Conservation (phyloP, 2,113 vertebrate genomes). For the Holacanthus passer region DNA sequence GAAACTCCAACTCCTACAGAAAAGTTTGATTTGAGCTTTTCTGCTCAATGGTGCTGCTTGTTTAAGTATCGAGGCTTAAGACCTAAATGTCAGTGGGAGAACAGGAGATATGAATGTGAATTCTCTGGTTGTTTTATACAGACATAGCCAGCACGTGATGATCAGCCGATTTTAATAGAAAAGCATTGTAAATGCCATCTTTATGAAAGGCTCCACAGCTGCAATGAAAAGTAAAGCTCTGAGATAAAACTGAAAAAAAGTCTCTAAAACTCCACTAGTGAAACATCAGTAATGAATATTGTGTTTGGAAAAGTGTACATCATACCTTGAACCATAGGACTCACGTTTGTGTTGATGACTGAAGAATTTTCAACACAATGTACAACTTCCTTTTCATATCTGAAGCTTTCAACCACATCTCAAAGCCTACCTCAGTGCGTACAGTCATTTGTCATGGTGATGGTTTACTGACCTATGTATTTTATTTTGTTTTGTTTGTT, state of each 20-base stretch:
- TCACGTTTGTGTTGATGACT: too few relatives aligned
- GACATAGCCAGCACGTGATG: neutral
- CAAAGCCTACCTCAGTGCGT: too few relatives aligned
- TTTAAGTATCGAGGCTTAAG: neutral
- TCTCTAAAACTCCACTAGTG: too few relatives aligned
- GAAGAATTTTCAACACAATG: too few relatives aligned
- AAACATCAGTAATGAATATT: too few relatives aligned
- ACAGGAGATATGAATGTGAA: neutral
- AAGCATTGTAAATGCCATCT: neutral
- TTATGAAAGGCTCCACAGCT: neutral
- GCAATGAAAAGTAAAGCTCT: neutral
- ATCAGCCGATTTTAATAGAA: conserved; percentile 4
- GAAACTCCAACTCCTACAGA: neutral
- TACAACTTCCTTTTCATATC: neutral
- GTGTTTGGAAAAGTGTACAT: too few relatives aligned
- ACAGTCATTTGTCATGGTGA: too few relatives aligned
- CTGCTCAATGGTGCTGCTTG: neutral
- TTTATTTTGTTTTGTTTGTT: neutral
- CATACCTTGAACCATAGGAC: too few relatives aligned
- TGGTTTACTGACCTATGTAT: neutral
- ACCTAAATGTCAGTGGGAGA: neutral
- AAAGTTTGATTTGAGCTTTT: neutral
- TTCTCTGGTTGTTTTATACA: neutral
- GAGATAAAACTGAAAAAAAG: neutral
- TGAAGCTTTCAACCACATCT: neutral